Evolutionary conservation across 2,888 invertebrate genomes (phyloP).

Genomic region (Cactoblastis cactorum): DNA sequence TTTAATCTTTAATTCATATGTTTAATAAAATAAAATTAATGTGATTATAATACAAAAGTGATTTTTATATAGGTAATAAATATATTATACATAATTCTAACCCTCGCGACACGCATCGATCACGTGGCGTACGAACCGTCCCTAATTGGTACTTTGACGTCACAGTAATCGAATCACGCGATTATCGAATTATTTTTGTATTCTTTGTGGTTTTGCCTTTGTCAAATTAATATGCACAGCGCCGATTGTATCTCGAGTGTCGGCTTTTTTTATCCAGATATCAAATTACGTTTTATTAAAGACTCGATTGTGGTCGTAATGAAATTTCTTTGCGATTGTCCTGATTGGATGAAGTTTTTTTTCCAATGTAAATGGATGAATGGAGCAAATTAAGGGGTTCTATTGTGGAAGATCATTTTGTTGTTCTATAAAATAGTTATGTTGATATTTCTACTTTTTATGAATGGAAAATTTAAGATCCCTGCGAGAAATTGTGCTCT

Average conservation of each 20-base stretch:
- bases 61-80: too few species aligned
- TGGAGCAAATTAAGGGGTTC: neutral
- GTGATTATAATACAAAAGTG: too few species aligned
- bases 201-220: constrained; percentile 43
- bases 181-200: constrained; percentile 62
- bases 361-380: too few species aligned
- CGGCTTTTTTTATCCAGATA: constrained; percentile 16
- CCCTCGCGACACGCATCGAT: neutral
- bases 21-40: too few species aligned
- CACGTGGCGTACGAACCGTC: neutral
- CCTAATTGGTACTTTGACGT: constrained; percentile 49
- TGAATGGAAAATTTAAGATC: too few species aligned
- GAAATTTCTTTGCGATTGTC: neutral
- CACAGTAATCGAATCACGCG: constrained; percentile 56
- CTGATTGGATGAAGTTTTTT: constrained; percentile 1
- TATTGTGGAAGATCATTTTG: neutral
- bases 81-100: too few species aligned
- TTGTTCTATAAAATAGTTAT: too few species aligned
- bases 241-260: constrained; percentile 20
- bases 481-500: too few species aligned
- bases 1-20: too few species aligned
- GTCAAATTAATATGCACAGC: constrained; percentile 27
- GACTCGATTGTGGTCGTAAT: constrained; percentile 15
- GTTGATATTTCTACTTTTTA: too few species aligned
- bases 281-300: constrained; percentile 18